Evolutionary conservation across 2,113 vertebrate genomes (phyloP).

Genomic region (Desmodus rotundus): DNA sequence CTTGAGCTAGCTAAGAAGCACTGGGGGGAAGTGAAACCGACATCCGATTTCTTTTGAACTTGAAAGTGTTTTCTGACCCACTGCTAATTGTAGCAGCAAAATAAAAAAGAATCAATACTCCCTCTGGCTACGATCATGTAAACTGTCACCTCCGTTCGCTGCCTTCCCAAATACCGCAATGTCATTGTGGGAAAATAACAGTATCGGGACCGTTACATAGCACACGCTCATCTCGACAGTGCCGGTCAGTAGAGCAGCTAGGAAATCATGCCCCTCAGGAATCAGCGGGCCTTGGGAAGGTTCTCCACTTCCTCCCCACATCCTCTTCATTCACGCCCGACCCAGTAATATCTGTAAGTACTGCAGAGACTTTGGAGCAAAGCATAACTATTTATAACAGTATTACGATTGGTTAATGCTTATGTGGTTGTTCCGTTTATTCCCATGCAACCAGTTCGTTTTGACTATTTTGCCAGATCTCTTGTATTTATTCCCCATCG

Average conservation of each 20-base stretch:
- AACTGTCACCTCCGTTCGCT: slow-evolving; percentile 66
- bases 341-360: slow-evolving; percentile 68
- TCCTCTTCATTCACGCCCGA: neutral
- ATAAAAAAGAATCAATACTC: slow-evolving; percentile 36
- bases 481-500: slow-evolving; percentile 93
- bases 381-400: slow-evolving; percentile 67
- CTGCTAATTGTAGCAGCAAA: slow-evolving; percentile 71
- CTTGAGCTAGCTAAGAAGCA: slow-evolving; percentile 70
- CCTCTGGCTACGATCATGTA: slow-evolving; percentile 45
- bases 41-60: slow-evolving; percentile 55
- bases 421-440: slow-evolving; percentile 83
- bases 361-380: slow-evolving; percentile 72
- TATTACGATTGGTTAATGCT: slow-evolving; percentile 69
- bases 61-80: slow-evolving; percentile 57
- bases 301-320: neutral
- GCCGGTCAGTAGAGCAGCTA: slow-evolving; percentile 72
- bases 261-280: slow-evolving; percentile 82
- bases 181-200: slow-evolving; percentile 44
- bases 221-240: slow-evolving; percentile 76
- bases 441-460: slow-evolving; percentile 81
- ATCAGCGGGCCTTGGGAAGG: slow-evolving; percentile 76
- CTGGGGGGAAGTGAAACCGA: slow-evolving; percentile 49
- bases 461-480: slow-evolving; percentile 85
- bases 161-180: slow-evolving; percentile 66
- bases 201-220: slow-evolving; percentile 75